Base-by-base conservation (phyloP, 2,888 invertebrate species). In the Nephrotoma flavescens region DNA sequence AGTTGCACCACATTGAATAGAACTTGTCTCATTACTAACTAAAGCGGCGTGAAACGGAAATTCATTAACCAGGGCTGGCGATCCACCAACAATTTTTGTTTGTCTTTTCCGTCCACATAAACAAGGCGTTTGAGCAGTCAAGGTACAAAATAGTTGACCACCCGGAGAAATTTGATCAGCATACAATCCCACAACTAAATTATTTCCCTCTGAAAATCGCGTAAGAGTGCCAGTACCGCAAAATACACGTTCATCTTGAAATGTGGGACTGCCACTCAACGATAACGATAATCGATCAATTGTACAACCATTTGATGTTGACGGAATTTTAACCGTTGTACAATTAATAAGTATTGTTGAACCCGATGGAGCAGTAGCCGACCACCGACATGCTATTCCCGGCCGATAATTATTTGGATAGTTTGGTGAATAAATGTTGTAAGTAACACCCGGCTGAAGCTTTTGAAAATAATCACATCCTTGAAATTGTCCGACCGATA, bases 11-110 rank as follows among this genome's bases (percentile, higher is more conserved):
- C 52, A 5, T 19, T 87, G 0, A 0, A 0, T 31, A 0, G 88
- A 1, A 57, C n/a, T 86, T n/a, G 57, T 86, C n/a, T 41, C 52
- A 15, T 41, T 41, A 87, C 92, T 90, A 0, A 93, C 89, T 11
- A 93, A 45, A 4, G 90, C 93, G 1, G 92, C 92, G 93, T 93
- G 93, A 89, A 92, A 92, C 0, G 93, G 93, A 89, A 89, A 94
- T 89, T 94, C 93, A 88, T 93, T 93, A 0, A 93, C 89, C 0
- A 91, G 92, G 0, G 93, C 92, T 86, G 92, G 91, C 0, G 87
- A 86, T 0, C 93, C 93, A 5, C 93, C 93, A 1, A 93, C 92
- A 86, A 93, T 93, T 87, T 92, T 90, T 1, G 86, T 42, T 11
- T 41, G 12, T 86, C 42, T 86, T n/a, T 57, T 86, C 2, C 57